These are phyloP conservation scores for Polydrusus pterygomalis DNA, from an alignment of 2,888 invertebrate genomes.

Conservation along the genomic window DNA sequence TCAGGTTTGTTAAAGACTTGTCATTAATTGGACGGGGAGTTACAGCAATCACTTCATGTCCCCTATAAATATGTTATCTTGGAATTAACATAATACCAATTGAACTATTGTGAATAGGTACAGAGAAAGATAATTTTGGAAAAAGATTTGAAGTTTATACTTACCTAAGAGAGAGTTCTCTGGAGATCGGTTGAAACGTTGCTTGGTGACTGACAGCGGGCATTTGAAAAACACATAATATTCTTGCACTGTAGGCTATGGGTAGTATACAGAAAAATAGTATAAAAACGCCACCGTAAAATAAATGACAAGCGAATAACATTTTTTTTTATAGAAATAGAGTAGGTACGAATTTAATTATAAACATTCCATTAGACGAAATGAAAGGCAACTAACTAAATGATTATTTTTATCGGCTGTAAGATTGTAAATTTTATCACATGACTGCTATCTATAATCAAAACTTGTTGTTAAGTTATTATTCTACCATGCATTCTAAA, in stretches of 20 bases:
- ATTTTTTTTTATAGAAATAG: neutral
- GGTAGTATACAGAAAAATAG: neutral
- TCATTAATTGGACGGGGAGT: conserved; percentile 66
- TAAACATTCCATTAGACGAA: neutral
- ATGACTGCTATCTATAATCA: neutral
- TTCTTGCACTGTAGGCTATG: conserved; percentile 35
- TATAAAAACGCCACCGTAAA: too few species aligned
- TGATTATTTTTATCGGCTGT: neutral
- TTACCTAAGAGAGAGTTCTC: conserved; percentile 48
- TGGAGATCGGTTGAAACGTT: conserved; percentile 51
- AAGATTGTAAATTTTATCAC: neutral
- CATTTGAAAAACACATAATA: conserved; percentile 54
- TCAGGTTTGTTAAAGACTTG: conserved; percentile 62
- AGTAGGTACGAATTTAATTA: neutral
- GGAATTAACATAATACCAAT: too few species aligned
- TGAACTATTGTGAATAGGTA: too few species aligned
- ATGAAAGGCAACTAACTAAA: too few species aligned
- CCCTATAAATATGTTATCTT: conserved; percentile 60
- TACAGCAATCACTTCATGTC: conserved; percentile 65
- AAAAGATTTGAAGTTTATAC: too few species aligned
- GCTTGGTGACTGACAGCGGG: conserved; percentile 53
- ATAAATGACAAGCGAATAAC: neutral
- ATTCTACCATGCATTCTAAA: too few species aligned
- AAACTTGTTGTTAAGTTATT: too few species aligned
- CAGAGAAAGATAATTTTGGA: too few species aligned